Conservation (phyloP, 2,888 invertebrate species). For the Ochlodes sylvanus region DNA sequence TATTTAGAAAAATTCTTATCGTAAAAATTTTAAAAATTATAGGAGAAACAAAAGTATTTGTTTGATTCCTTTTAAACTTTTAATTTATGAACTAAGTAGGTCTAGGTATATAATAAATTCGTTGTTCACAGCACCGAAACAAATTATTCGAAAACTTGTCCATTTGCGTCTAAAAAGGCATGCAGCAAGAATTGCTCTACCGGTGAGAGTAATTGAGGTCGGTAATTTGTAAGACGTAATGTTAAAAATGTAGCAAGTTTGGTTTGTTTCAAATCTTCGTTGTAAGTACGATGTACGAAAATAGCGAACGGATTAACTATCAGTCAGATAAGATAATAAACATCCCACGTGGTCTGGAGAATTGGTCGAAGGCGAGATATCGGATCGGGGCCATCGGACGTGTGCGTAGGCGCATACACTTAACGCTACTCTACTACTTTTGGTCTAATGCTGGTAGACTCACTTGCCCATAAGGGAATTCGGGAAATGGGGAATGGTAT, state of each 20-base stretch:
- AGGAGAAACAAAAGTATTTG: no score
- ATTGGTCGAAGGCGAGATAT: slow-evolving; percentile 41
- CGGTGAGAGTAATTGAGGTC: slow-evolving; percentile 26
- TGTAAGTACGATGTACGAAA: slow-evolving; percentile 64
- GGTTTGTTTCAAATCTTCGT: slow-evolving; percentile 60
- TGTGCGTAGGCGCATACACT: slow-evolving; percentile 69
- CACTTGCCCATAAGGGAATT: slow-evolving; percentile 10
- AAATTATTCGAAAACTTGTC: neutral
- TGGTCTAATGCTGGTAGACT: slow-evolving; percentile 38
- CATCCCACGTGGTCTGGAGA: slow-evolving; percentile 64
- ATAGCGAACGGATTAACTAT: slow-evolving; percentile 69
- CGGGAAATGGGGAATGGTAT: slow-evolving; percentile 23
- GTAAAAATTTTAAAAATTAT: no score
- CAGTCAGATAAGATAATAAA: slow-evolving; percentile 76
- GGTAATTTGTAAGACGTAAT: slow-evolving; percentile 27
- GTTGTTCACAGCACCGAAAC: neutral
- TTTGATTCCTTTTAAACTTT: no score
- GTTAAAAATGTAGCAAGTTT: slow-evolving; percentile 32
- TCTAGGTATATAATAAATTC: neutral
- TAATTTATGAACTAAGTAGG: neutral
- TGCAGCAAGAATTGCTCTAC: slow-evolving; percentile 5
- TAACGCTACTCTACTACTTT: slow-evolving; percentile 72
- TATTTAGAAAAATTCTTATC: no score
- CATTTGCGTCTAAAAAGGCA: slow-evolving; percentile 5
- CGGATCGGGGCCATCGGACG: slow-evolving; percentile 42